Conservation (phyloP, 2,113 vertebrate species). For the Brachionichthys hirsutus region DNA sequence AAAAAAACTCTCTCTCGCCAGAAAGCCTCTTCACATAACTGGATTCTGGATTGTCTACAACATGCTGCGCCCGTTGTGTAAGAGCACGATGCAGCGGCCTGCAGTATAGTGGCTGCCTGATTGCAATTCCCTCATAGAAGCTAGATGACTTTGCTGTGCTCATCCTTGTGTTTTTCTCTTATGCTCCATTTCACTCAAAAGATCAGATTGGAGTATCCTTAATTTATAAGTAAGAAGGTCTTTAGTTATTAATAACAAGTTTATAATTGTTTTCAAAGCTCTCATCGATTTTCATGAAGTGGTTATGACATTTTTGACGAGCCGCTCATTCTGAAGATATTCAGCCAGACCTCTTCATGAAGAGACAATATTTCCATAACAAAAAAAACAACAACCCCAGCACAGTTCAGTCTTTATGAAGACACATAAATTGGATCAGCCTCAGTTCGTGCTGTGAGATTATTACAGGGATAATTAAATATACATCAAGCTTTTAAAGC, state of each 20-base stretch:
- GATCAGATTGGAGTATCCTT: too few relatives aligned
- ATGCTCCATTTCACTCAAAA: too few relatives aligned
- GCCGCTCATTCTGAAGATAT: constrained; percentile 6
- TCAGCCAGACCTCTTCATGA: background rate
- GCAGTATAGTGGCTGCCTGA: too few relatives aligned
- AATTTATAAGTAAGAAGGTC: too few relatives aligned
- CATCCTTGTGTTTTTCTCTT: too few relatives aligned
- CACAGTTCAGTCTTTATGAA: constrained; percentile 31
- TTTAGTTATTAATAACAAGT: too few relatives aligned
- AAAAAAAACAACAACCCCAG: constrained; percentile 14
- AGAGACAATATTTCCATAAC: constrained; percentile 12
- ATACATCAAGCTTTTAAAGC: constrained; percentile 51
- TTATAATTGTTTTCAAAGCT: constrained; percentile 1
- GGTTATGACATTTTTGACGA: background rate
- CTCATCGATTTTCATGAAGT: background rate
- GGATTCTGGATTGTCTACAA: too few relatives aligned
- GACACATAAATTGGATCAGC: constrained; percentile 24
- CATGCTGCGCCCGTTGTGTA: too few relatives aligned
- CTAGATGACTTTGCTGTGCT: too few relatives aligned
- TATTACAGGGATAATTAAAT: constrained; percentile 47
- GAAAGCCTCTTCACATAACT: too few relatives aligned
- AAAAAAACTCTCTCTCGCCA: constrained; percentile 14
- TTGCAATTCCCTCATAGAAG: too few relatives aligned
- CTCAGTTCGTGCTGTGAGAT: constrained; percentile 28
- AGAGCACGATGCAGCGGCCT: too few relatives aligned